phyloP scores from a whole-genome alignment of 2,888 invertebrate genomes.

The Cryptocephalus moraei region DNA sequence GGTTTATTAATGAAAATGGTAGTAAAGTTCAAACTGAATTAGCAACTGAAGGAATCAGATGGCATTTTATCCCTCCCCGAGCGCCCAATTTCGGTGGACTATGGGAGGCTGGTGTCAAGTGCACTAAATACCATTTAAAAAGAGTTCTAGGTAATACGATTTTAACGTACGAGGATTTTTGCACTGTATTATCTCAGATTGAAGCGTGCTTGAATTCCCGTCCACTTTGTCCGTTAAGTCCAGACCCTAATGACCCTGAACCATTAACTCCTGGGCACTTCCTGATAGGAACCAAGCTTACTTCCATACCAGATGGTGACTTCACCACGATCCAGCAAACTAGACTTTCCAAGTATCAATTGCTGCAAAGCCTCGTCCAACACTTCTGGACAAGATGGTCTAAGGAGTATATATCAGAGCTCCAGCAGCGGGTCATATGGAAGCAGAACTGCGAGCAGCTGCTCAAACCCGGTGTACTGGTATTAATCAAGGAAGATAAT shows the following conservation, averaged over 20 bases:
- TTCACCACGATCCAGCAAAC: neutral
- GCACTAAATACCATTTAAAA: constrained; percentile 1
- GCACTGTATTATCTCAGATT: neutral
- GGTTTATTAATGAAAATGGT: too few species aligned
- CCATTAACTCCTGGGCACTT: neutral
- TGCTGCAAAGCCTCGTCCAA: neutral
- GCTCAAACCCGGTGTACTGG: too few species aligned
- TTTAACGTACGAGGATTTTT: constrained; percentile 1
- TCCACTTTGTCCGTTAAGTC: neutral
- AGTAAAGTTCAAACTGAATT: too few species aligned
- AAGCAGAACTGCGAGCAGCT: too few species aligned
- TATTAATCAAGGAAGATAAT: too few species aligned
- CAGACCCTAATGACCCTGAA: neutral
- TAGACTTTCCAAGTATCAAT: neutral
- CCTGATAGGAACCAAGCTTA: neutral
- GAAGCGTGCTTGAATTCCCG: too few species aligned
- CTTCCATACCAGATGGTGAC: neutral
- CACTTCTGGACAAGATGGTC: neutral
- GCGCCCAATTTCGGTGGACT: constrained; percentile 4
- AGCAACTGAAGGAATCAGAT: too few species aligned
- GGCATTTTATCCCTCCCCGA: constrained; percentile 1
- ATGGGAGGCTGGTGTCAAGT: neutral
- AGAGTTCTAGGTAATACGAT: neutral
- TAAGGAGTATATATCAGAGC: neutral
- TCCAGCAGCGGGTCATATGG: neutral